Evolutionary conservation across 2,888 invertebrate genomes (phyloP), one percentile per base, ranked within the genome.

Genomic region (Eutolmus rufibarbis): DNA sequence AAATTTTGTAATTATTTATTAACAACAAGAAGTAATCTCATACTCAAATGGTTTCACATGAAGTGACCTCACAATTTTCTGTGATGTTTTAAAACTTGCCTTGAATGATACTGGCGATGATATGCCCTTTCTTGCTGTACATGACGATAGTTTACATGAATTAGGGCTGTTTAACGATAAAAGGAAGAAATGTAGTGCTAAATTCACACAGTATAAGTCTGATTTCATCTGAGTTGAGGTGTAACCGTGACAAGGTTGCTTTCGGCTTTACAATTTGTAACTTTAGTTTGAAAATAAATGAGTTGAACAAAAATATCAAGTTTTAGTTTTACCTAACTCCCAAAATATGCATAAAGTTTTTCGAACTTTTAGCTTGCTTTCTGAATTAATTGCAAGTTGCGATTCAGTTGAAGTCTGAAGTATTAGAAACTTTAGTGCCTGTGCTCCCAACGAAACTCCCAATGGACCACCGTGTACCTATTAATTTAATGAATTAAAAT

Each of bases 281-380:
- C 57, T 78, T 82, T 66, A 82, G 23, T 57, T 82, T 82, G 19
- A 66, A 82, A 82, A 57, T 51, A 82, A 82, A 40, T 82, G 82
- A 82, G 82, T 82, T 82, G 23, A 82, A 57, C 34, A 37, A 82
- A 57, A 31, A 66, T 66, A 14, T 19, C 19, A 14, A 66, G 19
- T 66, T 66, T 19, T 28, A 66, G 19, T 66, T 23, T 66, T 28
- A 66, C 51, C 5, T 28, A n/a, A 43, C 28, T 66, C 66, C 66
- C 28, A 66, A 66, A 5, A 66, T 23, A 28, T 7, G 23, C 23
- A n/a, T 19, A 19, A 2, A 57, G 57, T 23, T 23, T 9, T 23
- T 57, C 16, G 5, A 51, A 56, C 5, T 8, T 57, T 19, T 57
- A 7, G 19, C 2, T 56, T 56, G 8, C 2, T 56, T 56, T 3